Base-by-base conservation (phyloP, 2,888 invertebrate species). In the Caradrina kadenii region DNA sequence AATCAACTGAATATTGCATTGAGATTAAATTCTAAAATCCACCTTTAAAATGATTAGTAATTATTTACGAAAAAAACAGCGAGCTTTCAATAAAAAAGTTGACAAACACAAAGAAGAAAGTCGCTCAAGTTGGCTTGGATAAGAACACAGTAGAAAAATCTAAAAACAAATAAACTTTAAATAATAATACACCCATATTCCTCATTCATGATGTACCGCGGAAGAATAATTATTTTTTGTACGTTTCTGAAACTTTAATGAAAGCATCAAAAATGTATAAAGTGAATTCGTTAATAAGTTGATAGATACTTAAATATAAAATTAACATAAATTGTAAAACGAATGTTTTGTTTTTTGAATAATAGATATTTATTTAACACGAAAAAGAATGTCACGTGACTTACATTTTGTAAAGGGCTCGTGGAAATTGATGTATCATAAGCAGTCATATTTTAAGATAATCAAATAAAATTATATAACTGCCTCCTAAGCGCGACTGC, bases 191-290 rank as follows among this genome's bases (percentile, higher is more conserved):
- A 73, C 73, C 74, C 80, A 81, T 83, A 86, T 82, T 81, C 59
- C 79, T 80, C 84, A 86, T 82, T 77, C 77, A 76, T 77, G 55
- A 81, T 75, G 82, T 83, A 85, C 86, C 80, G 78, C 82, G 79
- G 76, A 83, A 85, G 69, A 85, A 79, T 82, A 81, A 79, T 88
- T 89, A 91, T 91, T 89, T 91, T 90, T 90, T 90, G 89, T 92
- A 92, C 86, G 90, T 91, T 82, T 84, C 80, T 69, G 82, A 82
- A 85, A 79, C 83, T 73, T 73, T 66, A 81, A 52, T 58, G 31
- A 63, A 74, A 67, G 69, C 68, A 78, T 76, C 39, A 71, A 77
- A 79, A 83, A 68, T 83, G 71, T 84, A 75, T 81, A 83, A 81
- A 79, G 69, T 75, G 64, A 71, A 77, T 76, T 69, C 81, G 76